Percentiles rank a stretch among this genome's conserved stretches.
Evolutionary conservation across 2,888 invertebrate species (phyloP).

Genomic region (Opisthograptis luteolata): DNA sequence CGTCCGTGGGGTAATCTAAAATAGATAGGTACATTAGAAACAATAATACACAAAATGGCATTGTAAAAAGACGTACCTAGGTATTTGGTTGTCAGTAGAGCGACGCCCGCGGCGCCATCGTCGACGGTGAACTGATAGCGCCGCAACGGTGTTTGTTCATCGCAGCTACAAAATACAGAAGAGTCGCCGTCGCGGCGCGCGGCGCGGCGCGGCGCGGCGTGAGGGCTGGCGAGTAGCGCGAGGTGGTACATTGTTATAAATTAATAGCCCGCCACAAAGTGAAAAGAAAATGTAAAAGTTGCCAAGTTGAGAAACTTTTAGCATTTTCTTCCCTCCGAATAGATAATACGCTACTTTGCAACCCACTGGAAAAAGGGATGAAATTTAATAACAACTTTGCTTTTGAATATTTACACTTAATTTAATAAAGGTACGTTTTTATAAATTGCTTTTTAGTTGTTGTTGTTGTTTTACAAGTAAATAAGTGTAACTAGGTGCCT

Average conservation of each 20-base stretch:
- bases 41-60: too few relatives aligned
- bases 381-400: too few relatives aligned
- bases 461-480: not conserved
- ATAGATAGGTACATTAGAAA: too few relatives aligned
- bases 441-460: not conserved
- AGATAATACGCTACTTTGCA: slow-evolving; percentile 25
- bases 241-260: slow-evolving; percentile 6
- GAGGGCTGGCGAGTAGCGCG: not conserved
- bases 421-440: not conserved
- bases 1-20: too few relatives aligned
- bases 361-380: slow-evolving; percentile 27
- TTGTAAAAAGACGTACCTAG: too few relatives aligned
- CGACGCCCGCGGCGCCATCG: too few relatives aligned
- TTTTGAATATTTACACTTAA: slow-evolving; percentile 28
- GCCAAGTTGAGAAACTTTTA: slow-evolving; percentile 10
- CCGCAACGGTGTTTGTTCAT: too few relatives aligned
- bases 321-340: slow-evolving; percentile 15
- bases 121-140: too few relatives aligned
- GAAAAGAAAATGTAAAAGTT: slow-evolving; percentile 9
- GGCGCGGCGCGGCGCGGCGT: not conserved
- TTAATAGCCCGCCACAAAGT: slow-evolving; percentile 9
- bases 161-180: too few relatives aligned
- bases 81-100: too few relatives aligned
- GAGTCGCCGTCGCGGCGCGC: too few relatives aligned
- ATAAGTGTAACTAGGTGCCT: not conserved